Evolutionary conservation across 1,140 invertebrate species (phyloP).

Genomic region (Drosophila parvula): DNA sequence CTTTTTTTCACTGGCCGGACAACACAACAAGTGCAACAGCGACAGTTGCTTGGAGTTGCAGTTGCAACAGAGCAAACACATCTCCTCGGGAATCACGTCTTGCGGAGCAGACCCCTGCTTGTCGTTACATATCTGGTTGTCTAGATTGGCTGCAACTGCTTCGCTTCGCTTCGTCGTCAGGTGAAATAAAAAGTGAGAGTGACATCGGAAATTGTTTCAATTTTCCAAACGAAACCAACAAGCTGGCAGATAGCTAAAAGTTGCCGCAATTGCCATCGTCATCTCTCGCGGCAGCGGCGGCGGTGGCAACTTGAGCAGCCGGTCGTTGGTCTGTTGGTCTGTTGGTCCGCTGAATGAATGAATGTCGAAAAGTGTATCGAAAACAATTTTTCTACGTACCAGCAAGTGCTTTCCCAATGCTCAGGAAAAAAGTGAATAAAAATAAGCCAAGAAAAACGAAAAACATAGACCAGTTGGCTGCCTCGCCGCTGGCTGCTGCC

Average conservation of each 20-base stretch:
- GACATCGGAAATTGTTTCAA: conserved; percentile 84
- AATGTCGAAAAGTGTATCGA: conserved; percentile 83
- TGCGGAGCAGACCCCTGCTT: conserved; percentile 47
- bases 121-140: conserved; percentile 80
- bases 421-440: conserved; percentile 33
- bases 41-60: conserved; percentile 34
- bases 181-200: conserved; percentile 83
- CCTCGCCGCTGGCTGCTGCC: conserved; percentile 34
- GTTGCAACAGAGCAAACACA: conserved; percentile 74
- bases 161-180: conserved; percentile 34
- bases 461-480: conserved; percentile 55
- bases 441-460: conserved; percentile 30
- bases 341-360: conserved; percentile 72
- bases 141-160: conserved; percentile 71
- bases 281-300: conserved; percentile 16
- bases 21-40: conserved; percentile 76
- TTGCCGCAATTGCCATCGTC: conserved; percentile 70
- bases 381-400: conserved; percentile 74
- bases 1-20: conserved; percentile 69
- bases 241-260: conserved; percentile 62
- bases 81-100: conserved; percentile 74
- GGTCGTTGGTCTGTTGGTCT: conserved; percentile 54
- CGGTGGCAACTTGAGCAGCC: conserved; percentile 30
- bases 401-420: conserved; percentile 64
- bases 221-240: conserved; percentile 80